Evolutionary conservation across 2,888 invertebrate species (phyloP), one percentile per base, ranked within the genome.

Genomic region (Odontocolon sp.): DNA sequence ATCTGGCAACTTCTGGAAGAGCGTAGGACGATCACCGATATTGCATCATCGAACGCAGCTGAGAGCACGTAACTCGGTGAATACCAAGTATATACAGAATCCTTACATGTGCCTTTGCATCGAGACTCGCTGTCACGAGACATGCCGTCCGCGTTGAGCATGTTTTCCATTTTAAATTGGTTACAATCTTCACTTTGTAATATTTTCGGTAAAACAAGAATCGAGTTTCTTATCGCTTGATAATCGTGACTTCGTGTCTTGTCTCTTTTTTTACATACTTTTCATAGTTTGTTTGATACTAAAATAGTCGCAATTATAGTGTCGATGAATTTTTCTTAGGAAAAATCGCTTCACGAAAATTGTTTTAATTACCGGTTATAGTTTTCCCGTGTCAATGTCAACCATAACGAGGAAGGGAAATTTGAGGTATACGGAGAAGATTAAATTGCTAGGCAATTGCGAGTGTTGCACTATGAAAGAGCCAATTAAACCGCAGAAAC

Each of bases 401-500:
- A 59, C 52, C 16, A 16, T 23, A 56, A 56, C 66, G 66, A 50
- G 21, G 56, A 63, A 77, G 67, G 56, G 61, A 76, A 71, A 77
- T 72, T 57, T 63, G 26, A 33, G 66, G 45, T 6, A 9, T 26
- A 21, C 11, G 52, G 36, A 14, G 47, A 40, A 23, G 56, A 11
- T 40, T 40, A 61, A 63, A 52, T 59, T 47, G 45, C 42, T 47
- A 66, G 54, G 28, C 40, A 72, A 68, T 63, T 50, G 67, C 61
- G 68, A 68, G 56, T 72, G 50, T 38, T 28, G 33, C 45, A 61
- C 47, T 61, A 59, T 67, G 73, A 66, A 57, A 63, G 70, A 71
- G 63, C 81, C 82, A 86, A 87, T 87, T 87, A 87, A 86, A 84
- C 75, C 82, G 83, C 84, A 84, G 78, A 87, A 87, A 86, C 87